These are phyloP conservation scores for Taxidea taxus DNA, from an alignment of 2,113 vertebrate genomes.

Conservation along the genomic window DNA sequence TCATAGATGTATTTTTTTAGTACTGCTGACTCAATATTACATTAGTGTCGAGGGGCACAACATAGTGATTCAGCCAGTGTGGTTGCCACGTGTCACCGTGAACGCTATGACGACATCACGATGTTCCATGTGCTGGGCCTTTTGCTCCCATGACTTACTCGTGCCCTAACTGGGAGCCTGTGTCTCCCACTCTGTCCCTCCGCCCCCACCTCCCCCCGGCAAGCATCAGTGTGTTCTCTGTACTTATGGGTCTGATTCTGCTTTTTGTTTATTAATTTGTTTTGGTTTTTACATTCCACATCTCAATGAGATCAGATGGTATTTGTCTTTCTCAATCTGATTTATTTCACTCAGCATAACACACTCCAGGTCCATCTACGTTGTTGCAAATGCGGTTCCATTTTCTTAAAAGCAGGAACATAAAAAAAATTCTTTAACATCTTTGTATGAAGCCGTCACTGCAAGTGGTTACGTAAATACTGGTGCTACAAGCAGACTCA, in stretches of 20 bases:
- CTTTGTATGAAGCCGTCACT: background rate
- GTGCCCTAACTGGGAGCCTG: background rate
- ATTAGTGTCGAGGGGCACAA: background rate
- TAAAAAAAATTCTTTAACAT: background rate
- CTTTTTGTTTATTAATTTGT: background rate
- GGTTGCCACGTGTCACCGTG: background rate
- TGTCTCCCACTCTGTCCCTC: background rate
- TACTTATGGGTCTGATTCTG: background rate
- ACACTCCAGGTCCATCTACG: background rate
- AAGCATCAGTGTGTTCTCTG: background rate
- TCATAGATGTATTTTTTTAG: background rate
- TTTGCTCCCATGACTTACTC: background rate
- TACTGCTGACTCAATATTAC: background rate
- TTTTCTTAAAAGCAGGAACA: slow-evolving; percentile 1
- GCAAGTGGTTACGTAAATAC: background rate
- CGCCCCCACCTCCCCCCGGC: background rate
- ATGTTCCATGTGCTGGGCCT: background rate
- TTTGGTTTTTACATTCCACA: background rate
- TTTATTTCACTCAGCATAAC: background rate
- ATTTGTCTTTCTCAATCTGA: background rate
- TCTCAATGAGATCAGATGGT: background rate
- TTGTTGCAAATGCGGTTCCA: background rate
- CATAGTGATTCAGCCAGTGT: no score
- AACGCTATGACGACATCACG: accelerated
- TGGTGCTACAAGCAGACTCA: background rate